Conservation (phyloP, 2,888 invertebrate species). For the Molanna angustata region DNA sequence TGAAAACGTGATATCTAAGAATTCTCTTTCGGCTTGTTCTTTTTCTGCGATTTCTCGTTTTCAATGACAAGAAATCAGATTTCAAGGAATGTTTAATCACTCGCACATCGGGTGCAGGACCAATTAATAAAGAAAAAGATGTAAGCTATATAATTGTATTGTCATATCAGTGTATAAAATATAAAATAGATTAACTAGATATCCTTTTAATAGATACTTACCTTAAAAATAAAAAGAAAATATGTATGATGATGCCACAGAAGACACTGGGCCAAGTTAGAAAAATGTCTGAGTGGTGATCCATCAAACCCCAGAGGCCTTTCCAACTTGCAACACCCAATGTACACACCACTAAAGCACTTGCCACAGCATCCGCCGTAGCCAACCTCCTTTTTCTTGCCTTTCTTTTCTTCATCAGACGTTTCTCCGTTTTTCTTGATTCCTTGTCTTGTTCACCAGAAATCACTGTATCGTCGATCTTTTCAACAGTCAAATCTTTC, state of each 20-base stretch:
- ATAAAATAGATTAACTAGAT: too few species aligned
- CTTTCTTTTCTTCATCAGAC: constrained; percentile 8
- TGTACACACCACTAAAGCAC: constrained; percentile 48
- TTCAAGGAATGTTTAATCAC: too few species aligned
- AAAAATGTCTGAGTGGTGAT: constrained; percentile 46
- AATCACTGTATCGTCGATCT: not conserved
- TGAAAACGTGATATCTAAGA: too few species aligned
- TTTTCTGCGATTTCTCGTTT: too few species aligned
- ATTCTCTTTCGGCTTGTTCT: too few species aligned
- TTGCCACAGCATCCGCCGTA: constrained; percentile 36
- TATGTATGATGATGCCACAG: constrained; percentile 54
- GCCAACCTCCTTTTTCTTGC: constrained; percentile 25
- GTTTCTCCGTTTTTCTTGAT: not conserved
- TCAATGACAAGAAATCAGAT: too few species aligned
- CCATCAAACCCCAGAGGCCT: constrained; percentile 54
- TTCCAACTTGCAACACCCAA: constrained; percentile 55
- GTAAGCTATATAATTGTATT: too few species aligned
- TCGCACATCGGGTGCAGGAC: too few species aligned
- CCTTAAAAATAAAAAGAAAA: constrained; percentile 56
- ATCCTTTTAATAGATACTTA: constrained; percentile 35
- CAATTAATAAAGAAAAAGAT: too few species aligned
- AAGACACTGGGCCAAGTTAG: constrained; percentile 52
- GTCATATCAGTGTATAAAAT: too few species aligned
- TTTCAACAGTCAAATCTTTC: too few species aligned
- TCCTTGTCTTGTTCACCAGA: not conserved